A percentile compares a stretch with the other conserved stretches of the same genome.
phyloP scores from a whole-genome alignment of 2,797 vertebrate genomes.

The Mus spretus region DNA sequence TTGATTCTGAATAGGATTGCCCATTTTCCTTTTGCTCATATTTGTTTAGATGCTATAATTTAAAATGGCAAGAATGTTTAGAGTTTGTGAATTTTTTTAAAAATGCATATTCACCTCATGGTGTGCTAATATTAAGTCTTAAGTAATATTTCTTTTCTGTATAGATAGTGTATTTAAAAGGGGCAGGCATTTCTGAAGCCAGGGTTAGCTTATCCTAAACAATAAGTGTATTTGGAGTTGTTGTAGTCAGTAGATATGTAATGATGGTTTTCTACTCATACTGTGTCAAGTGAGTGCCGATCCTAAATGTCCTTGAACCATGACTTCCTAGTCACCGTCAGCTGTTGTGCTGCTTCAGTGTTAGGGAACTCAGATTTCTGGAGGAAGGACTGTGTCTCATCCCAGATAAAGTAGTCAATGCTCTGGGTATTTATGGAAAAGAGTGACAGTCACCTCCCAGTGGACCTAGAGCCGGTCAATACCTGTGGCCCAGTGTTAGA shows the following conservation, averaged over 20 bases:
- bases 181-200: slow-evolving; percentile 78
- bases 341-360: neutral
- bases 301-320: neutral
- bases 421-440: neutral
- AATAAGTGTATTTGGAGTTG: neutral
- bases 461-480: neutral
- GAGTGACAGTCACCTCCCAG: neutral
- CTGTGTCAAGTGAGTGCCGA: neutral
- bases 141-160: slow-evolving; percentile 64
- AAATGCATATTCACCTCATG: slow-evolving; percentile 68
- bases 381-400: rapidly evolving
- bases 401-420: neutral
- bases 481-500: neutral
- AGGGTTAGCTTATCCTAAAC: slow-evolving; percentile 68
- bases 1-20: slow-evolving; percentile 81
- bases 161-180: slow-evolving; percentile 77
- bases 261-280: neutral
- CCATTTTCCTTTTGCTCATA: slow-evolving; percentile 81
- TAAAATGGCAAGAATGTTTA: slow-evolving; percentile 83
- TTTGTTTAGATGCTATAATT: slow-evolving; percentile 80
- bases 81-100: slow-evolving; percentile 68
- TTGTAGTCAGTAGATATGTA: neutral
- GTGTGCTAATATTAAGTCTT: slow-evolving; percentile 62
- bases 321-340: neutral
- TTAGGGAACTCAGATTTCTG: neutral